Percentiles rank a stretch among this genome's conserved stretches.
phyloP scores from a whole-genome alignment of 2,888 invertebrate species.

The Chaitophorus viminalis region DNA sequence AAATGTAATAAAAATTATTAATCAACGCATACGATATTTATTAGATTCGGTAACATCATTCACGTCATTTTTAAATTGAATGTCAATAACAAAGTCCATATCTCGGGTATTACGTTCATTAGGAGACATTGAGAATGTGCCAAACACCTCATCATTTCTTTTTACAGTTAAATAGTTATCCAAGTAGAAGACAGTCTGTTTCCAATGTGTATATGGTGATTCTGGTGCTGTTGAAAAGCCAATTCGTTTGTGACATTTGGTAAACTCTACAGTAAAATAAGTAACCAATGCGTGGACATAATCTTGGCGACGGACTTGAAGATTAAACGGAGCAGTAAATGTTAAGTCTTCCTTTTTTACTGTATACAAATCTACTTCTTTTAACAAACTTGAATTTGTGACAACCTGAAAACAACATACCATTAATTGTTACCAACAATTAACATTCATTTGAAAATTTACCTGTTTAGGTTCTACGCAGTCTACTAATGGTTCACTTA shows the following conservation, averaged over 20 bases:
- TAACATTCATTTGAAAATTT: neutral
- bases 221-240: conserved; percentile 99
- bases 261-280: conserved; percentile 99
- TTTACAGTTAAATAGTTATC: conserved; percentile 93
- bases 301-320: conserved; percentile 85
- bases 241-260: conserved; percentile 97
- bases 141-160: conserved; percentile 92
- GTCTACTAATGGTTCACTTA: conserved; percentile 97
- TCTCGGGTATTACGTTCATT: conserved; percentile 97
- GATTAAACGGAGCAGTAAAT: conserved; percentile 87
- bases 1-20: conserved; percentile 30
- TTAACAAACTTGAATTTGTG: conserved; percentile 91
- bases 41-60: conserved; percentile 87
- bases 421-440: neutral
- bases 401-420: conserved; percentile 76
- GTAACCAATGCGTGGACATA: conserved; percentile 98
- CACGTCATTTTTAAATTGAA: conserved; percentile 91
- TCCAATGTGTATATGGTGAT: conserved; percentile 99
- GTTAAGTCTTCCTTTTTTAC: conserved; percentile 95
- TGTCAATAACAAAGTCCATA: conserved; percentile 92
- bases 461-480: conserved; percentile 97
- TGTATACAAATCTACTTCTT: conserved; percentile 98
- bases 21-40: conserved; percentile 88
- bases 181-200: conserved; percentile 98
- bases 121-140: conserved; percentile 92